Evolutionary conservation across 2,888 invertebrate genomes (phyloP).

Genomic region (Arge pagana): DNA sequence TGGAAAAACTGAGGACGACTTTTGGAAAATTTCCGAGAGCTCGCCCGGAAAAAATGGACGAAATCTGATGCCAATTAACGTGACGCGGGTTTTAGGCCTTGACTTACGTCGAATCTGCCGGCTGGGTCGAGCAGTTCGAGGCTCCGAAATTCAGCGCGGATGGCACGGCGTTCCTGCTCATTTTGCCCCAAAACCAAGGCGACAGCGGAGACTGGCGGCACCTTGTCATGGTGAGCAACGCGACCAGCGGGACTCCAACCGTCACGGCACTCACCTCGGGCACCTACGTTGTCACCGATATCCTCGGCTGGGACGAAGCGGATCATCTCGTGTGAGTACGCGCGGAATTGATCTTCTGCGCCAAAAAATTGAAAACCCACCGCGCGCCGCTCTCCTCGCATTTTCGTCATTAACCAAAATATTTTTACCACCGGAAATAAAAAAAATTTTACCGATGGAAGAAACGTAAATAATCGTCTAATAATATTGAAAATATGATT

Average conservation of each 20-base stretch:
- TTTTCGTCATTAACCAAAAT: too few species aligned
- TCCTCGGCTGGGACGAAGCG: constrained; percentile 73
- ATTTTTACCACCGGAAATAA: too few species aligned
- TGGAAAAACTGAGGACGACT: too few species aligned
- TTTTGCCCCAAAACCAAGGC: constrained; percentile 71
- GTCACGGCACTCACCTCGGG: constrained; percentile 65
- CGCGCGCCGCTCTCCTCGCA: too few species aligned
- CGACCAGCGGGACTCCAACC: constrained; percentile 47
- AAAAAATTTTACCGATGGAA: too few species aligned
- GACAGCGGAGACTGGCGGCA: constrained; percentile 68
- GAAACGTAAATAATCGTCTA: too few species aligned
- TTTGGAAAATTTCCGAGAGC: too few species aligned
- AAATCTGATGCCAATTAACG: too few species aligned
- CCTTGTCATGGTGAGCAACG: constrained; percentile 63
- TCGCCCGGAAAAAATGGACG: too few species aligned
- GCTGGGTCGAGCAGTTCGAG: constrained; percentile 81
- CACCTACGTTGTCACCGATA: constrained; percentile 72
- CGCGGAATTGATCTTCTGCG: too few species aligned
- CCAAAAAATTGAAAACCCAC: too few species aligned
- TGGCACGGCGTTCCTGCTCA: constrained; percentile 73
- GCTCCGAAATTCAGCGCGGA: constrained; percentile 71
- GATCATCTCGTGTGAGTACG: constrained; percentile 69
- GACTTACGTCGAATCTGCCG: constrained; percentile 59
- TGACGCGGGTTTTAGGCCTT: constrained; percentile 46
- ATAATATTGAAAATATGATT: too few species aligned